These are phyloP conservation scores for Baronia brevicornis DNA, from an alignment of 2,888 invertebrate genomes.

Conservation along the genomic window DNA sequence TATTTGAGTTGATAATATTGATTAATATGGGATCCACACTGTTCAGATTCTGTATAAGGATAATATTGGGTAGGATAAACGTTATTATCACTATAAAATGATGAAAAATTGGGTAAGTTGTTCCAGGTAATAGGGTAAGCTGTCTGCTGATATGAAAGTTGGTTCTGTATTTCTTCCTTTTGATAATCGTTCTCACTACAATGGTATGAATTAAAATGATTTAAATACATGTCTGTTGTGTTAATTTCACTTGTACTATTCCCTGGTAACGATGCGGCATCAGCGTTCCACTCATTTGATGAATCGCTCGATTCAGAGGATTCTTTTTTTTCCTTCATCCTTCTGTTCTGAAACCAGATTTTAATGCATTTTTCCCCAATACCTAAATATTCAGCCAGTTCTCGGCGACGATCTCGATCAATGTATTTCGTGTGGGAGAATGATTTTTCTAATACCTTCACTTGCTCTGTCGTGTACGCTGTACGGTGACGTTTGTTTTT, in stretches of 20 bases:
- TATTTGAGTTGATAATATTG: too few relatives aligned
- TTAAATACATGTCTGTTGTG: neutral
- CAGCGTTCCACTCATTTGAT: slow-evolving; percentile 26
- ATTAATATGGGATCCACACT: slow-evolving; percentile 4
- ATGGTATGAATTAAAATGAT: neutral
- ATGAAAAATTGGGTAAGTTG: slow-evolving; percentile 2
- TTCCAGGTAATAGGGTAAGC: slow-evolving; percentile 2
- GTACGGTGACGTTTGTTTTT: slow-evolving; percentile 80
- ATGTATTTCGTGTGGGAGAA: slow-evolving; percentile 76
- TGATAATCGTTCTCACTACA: neutral
- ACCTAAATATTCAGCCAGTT: slow-evolving; percentile 77
- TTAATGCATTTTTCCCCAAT: slow-evolving; percentile 84
- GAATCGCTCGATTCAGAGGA: slow-evolving; percentile 43
- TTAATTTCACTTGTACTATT: too few relatives aligned
- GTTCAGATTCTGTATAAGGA: slow-evolving; percentile 20
- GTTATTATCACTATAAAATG: slow-evolving; percentile 23
- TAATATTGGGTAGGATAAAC: slow-evolving; percentile 40
- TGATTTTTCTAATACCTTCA: slow-evolving; percentile 77
- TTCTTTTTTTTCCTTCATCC: slow-evolving; percentile 83
- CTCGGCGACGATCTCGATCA: slow-evolving; percentile 77
- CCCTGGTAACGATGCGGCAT: slow-evolving; percentile 7
- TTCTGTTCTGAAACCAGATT: slow-evolving; percentile 89
- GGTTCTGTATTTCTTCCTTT: neutral
- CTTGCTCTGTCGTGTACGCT: slow-evolving; percentile 82
- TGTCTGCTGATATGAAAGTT: neutral